Percentiles rank a stretch among this genome's conserved stretches.
phyloP scores from a whole-genome alignment of 1,140 invertebrate species.

The Pseudomyrmex sp. region DNA sequence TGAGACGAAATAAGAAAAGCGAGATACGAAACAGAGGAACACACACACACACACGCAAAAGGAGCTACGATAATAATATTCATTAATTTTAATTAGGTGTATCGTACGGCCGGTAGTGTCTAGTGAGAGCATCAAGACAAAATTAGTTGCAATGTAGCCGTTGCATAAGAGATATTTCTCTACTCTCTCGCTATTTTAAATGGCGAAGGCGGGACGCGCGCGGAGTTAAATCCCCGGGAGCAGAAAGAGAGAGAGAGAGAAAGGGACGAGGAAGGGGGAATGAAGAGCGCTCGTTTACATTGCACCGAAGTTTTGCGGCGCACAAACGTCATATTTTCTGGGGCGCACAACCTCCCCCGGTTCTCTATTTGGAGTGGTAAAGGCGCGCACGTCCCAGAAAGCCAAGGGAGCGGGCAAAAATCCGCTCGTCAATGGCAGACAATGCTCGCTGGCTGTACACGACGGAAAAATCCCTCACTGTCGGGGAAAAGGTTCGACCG shows the following conservation, averaged over 20 bases:
- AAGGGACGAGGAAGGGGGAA: background rate
- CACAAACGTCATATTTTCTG: conserved; percentile 59
- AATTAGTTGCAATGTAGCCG: conserved; percentile 27
- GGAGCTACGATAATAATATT: conserved; percentile 2
- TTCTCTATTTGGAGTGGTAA: conserved; percentile 58
- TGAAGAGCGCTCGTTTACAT: conserved; percentile 59
- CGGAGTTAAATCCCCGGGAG: conserved; percentile 26
- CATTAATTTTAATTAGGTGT: conserved; percentile 6
- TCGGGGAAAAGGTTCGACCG: conserved; percentile 55
- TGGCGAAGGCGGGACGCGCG: background rate
- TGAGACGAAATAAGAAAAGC: background rate
- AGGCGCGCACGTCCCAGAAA: conserved; percentile 45
- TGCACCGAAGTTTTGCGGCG: conserved; percentile 56
- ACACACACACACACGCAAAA: background rate
- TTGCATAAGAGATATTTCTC: background rate
- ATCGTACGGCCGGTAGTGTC: conserved; percentile 13
- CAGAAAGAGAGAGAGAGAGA: too few species aligned
- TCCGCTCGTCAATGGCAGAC: conserved; percentile 58
- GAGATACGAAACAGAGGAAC: background rate
- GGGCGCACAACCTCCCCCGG: background rate
- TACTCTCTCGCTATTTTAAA: conserved; percentile 41
- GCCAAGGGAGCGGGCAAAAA: conserved; percentile 57
- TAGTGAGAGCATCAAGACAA: conserved; percentile 1
- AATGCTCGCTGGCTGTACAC: conserved; percentile 55
- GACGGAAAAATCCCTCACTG: conserved; percentile 58